Evolutionary conservation across 2,797 vertebrate genomes (phyloP).

Genomic region (Benthosema pterotum): DNA sequence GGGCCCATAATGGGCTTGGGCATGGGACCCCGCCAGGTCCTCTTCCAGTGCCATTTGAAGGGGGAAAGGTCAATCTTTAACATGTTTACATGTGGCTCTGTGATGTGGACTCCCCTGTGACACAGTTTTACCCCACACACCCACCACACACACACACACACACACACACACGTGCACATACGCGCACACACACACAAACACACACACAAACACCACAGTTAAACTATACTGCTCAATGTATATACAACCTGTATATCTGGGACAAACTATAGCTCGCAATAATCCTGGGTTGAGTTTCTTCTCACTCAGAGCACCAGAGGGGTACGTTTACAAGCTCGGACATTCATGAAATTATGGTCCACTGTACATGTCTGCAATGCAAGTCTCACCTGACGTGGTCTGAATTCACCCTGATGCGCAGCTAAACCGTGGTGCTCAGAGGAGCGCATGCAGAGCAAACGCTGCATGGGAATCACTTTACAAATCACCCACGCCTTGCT

Average conservation of each 20-base stretch:
- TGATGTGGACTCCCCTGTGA: slow-evolving; percentile 55
- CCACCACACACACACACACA: too few species aligned
- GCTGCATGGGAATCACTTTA: not conserved
- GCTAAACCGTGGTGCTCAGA: not conserved
- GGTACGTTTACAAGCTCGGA: too few species aligned
- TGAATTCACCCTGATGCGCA: not conserved
- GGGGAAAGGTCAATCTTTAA: slow-evolving; percentile 74
- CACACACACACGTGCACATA: too few species aligned
- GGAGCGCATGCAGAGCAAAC: not conserved
- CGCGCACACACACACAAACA: too few species aligned
- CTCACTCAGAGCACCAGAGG: too few species aligned
- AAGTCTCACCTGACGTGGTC: not conserved
- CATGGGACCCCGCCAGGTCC: slow-evolving; percentile 45
- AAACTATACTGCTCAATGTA: slow-evolving; percentile 51
- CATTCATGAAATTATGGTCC: too few species aligned
- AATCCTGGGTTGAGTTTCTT: too few species aligned
- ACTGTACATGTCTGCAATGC: not conserved
- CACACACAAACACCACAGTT: slow-evolving; percentile 18
- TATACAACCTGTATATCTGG: slow-evolving; percentile 23
- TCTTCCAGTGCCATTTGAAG: slow-evolving; percentile 30
- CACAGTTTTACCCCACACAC: slow-evolving; percentile 48
- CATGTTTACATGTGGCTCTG: slow-evolving; percentile 65
- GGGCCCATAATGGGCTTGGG: slow-evolving; percentile 55
- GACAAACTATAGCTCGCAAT: not conserved
- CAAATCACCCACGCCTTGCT: slow-evolving; percentile 1